Evolutionary conservation across 2,113 vertebrate genomes (phyloP), one percentile per base, ranked within the genome.

Genomic region (Leucopsar rothschildi): DNA sequence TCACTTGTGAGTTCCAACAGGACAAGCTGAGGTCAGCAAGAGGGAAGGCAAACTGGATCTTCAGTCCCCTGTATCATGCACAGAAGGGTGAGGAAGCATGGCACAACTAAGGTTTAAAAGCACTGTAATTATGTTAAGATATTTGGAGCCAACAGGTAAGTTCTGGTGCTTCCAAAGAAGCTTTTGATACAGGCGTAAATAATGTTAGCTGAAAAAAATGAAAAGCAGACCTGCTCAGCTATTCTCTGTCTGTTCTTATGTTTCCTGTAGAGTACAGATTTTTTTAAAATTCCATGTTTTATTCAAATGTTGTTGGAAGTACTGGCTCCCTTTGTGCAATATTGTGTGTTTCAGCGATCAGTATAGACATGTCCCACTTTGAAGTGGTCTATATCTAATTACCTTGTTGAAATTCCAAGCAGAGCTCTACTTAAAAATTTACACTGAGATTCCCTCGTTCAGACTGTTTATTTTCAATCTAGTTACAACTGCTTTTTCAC

Each of bases 401-500:
- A 77, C 47, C 60, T 53, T 52, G 28, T 94, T 95, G 68, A 95
- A 90, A 95, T 96, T 97, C 97, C 96, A 86, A 84, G 92, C 92
- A 91, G 84, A 90, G 76, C 72, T 86, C 39, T 61, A 45, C 84
- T 95, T 96, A 89, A 27, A 96, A 96, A 95, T 94, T 96, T 96
- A 45, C 59, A n/a, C 40, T 50, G 83, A 96, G 95, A 93, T 93
- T 96, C 69, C 77, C 81, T 95, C 6, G 5, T 96, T 92, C 90
- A 88, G 82, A 82, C 85, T 90, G 85, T 83, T 86, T 84, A 83
- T 94, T 83, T 82, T 82, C 85, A 90, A 29, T 89, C 87, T 82
- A 92, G 84, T 64, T 65, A 55, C 39, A 42, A 56, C 56, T 95
- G 86, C 44, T 97, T 96, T 66, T 92, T 87, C 95, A 95, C 82